A percentile compares a stretch with the other conserved stretches of the same genome.
phyloP scores from a whole-genome alignment of 2,113 vertebrate species.

The Solea solea region DNA sequence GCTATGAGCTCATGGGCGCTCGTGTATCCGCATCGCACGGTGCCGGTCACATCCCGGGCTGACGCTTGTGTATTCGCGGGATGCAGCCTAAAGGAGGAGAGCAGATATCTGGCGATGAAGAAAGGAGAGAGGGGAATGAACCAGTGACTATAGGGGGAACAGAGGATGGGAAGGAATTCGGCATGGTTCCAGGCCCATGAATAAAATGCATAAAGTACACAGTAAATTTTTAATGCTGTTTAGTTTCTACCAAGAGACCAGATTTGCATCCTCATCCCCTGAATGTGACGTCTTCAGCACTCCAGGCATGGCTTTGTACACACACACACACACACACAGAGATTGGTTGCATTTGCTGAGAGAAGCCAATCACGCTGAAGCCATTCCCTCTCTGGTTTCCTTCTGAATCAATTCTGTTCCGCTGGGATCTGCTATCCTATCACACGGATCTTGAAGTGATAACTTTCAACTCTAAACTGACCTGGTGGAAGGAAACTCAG shows the following conservation, averaged over 20 bases:
- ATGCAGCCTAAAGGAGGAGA: constrained; percentile 42
- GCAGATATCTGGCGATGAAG: constrained; percentile 24
- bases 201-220: constrained; percentile 62
- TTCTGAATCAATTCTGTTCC: constrained; percentile 28
- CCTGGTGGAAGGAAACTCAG: constrained; percentile 4
- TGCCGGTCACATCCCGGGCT: constrained; percentile 48
- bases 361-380: constrained; percentile 40
- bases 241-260: constrained; percentile 55
- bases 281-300: constrained; percentile 69
- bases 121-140: neutral
- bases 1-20: constrained; percentile 49
- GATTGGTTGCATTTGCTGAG: constrained; percentile 39
- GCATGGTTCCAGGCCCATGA: constrained; percentile 55
- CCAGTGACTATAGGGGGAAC: constrained; percentile 20
- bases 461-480: constrained; percentile 39
- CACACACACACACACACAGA: constrained; percentile 3
- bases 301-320: constrained; percentile 46
- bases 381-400: constrained; percentile 20
- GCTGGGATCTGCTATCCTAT: constrained; percentile 26
- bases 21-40: constrained; percentile 48
- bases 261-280: constrained; percentile 69
- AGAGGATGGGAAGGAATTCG: constrained; percentile 28
- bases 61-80: constrained; percentile 23
- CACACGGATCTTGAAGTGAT: constrained; percentile 44
- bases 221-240: constrained; percentile 70